Conservation (phyloP, 2,113 vertebrate species). For the Speoplatyrhinus poulsoni region DNA sequence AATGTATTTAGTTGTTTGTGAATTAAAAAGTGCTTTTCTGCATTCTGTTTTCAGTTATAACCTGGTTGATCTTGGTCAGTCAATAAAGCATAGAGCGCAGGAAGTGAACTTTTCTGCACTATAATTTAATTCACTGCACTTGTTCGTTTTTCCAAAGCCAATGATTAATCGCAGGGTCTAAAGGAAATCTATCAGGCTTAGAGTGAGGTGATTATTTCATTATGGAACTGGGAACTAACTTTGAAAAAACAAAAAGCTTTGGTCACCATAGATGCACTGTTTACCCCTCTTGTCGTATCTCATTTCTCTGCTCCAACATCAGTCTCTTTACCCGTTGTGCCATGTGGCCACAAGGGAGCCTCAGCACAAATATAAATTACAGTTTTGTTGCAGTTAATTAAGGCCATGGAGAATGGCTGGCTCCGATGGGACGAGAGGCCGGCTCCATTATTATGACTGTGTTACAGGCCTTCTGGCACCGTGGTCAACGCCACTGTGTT, state of each 20-base stretch:
- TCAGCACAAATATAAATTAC: conserved; percentile 48
- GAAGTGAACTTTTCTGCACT: conserved; percentile 39
- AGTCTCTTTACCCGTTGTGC: background rate
- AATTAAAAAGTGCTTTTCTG: conserved; percentile 51
- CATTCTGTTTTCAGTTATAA: conserved; percentile 36
- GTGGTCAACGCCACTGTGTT: background rate
- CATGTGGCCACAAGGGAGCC: conserved; percentile 33
- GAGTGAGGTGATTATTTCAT: conserved; percentile 64
- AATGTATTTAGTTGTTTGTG: conserved; percentile 46
- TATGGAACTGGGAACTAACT: conserved; percentile 44
- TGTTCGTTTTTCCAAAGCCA: conserved; percentile 36
- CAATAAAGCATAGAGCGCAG: conserved; percentile 36
- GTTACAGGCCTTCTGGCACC: background rate
- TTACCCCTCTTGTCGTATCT: conserved; percentile 46
- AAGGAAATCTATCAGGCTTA: conserved; percentile 54
- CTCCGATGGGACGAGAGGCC: conserved; percentile 3
- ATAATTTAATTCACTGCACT: conserved; percentile 55
- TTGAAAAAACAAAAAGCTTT: conserved; percentile 21
- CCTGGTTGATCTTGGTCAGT: conserved; percentile 41
- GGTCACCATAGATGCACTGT: conserved; percentile 39
- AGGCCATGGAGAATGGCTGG: conserved; percentile 29
- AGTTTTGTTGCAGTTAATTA: conserved; percentile 59
- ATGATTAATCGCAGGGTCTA: conserved; percentile 59
- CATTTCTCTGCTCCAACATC: conserved; percentile 40
- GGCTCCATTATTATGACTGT: conserved; percentile 14